phyloP scores from a whole-genome alignment of 2,888 invertebrate genomes.

The Halictus quadricinctus region DNA sequence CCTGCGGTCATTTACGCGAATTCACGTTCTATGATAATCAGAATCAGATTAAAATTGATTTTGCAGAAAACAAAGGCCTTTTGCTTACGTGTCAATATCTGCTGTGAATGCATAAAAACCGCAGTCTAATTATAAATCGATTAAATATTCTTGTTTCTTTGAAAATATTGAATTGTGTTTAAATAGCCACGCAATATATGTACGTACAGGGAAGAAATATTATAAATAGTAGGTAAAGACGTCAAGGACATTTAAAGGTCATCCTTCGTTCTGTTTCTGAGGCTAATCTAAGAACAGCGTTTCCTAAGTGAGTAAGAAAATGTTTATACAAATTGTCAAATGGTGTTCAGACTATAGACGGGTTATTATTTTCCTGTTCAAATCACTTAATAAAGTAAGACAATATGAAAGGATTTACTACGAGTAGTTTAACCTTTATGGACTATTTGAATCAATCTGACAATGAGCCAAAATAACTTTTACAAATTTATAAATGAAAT shows the following conservation, averaged over 20 bases:
- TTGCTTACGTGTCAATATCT: neutral
- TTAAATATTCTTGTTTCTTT: neutral
- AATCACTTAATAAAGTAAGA: neutral
- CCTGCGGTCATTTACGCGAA: neutral
- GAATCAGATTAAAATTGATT: neutral
- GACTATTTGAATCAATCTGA: constrained; percentile 1
- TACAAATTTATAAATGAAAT: neutral
- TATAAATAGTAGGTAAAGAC: neutral
- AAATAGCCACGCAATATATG: neutral
- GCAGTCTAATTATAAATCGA: neutral
- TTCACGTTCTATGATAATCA: neutral
- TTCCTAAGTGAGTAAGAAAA: neutral
- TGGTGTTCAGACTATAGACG: neutral
- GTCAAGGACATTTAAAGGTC: constrained; percentile 17
- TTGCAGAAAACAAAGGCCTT: neutral
- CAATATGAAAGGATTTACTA: neutral
- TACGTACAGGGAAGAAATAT: neutral
- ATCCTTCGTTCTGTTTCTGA: neutral
- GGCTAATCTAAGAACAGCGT: neutral
- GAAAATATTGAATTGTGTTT: neutral
- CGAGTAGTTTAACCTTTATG: neutral
- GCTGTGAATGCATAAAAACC: neutral
- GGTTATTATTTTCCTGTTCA: neutral
- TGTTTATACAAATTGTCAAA: neutral
- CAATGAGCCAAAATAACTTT: neutral